These are phyloP conservation scores for Aselliscus stoliczkanus DNA, from an alignment of 2,797 vertebrate genomes.

Conservation along the genomic window DNA sequence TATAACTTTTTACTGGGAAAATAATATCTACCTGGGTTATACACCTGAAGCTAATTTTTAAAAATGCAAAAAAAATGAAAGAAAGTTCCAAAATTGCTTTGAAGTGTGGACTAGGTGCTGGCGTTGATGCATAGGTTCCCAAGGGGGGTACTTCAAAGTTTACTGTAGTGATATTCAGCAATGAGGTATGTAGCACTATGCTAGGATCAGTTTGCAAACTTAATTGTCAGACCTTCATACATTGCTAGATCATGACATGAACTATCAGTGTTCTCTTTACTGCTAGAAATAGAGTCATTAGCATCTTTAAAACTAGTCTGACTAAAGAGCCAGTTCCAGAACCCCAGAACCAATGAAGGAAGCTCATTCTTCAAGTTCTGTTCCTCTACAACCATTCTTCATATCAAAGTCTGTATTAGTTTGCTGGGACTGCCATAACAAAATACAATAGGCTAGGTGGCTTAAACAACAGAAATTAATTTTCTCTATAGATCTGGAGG, in stretches of 20 bases:
- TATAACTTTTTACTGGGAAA: too few relatives aligned
- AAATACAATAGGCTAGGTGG: neutral
- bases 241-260: neutral
- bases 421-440: neutral
- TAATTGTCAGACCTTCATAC: neutral
- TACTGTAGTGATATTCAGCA: too few relatives aligned
- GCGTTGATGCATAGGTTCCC: too few relatives aligned
- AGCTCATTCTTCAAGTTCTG: neutral
- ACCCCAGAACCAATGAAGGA: neutral
- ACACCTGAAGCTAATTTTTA: too few relatives aligned
- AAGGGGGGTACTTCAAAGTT: too few relatives aligned
- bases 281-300: neutral
- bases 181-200: too few relatives aligned
- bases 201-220: too few relatives aligned
- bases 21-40: too few relatives aligned
- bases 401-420: neutral
- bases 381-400: neutral
- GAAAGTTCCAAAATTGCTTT: too few relatives aligned
- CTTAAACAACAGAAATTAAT: neutral
- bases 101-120: too few relatives aligned
- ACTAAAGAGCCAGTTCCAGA: neutral
- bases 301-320: neutral
- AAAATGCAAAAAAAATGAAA: too few relatives aligned
- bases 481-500: neutral
- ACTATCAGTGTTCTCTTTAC: neutral